Percentiles rank a stretch among this genome's conserved stretches.
phyloP scores from a whole-genome alignment of 2,888 invertebrate species.

The Monochamus alternatus region DNA sequence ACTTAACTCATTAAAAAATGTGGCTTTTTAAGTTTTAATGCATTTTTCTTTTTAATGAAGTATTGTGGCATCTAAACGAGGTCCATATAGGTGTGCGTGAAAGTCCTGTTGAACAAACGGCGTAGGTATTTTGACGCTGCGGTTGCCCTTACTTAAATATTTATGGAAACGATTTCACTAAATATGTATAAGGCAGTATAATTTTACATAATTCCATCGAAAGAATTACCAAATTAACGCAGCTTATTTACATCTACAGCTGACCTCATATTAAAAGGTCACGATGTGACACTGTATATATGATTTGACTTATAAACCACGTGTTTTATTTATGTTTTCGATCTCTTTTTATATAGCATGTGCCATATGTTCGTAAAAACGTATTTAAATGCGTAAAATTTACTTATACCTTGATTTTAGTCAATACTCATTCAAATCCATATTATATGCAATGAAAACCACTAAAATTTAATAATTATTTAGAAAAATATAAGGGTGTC shows the following conservation, averaged over 20 bases:
- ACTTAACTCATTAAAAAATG: too few species aligned
- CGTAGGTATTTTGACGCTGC: background rate
- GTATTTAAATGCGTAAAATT: too few species aligned
- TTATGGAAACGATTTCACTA: constrained; percentile 10
- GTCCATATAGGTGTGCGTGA: background rate
- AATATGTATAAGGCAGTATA: constrained; percentile 12
- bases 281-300: background rate
- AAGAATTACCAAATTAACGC: constrained; percentile 1
- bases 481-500: too few species aligned
- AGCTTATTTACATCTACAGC: constrained; percentile 5
- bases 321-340: background rate
- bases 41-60: too few species aligned
- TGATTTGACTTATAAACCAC: constrained; percentile 4
- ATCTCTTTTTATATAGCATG: background rate
- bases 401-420: too few species aligned
- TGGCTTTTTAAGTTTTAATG: too few species aligned
- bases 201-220: constrained; percentile 7
- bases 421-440: too few species aligned
- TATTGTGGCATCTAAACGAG: too few species aligned
- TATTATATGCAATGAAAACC: too few species aligned
- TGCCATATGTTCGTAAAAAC: too few species aligned
- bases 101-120: background rate
- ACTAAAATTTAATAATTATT: too few species aligned
- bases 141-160: constrained; percentile 1
- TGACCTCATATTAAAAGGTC: constrained; percentile 12